Evolutionary conservation across 2,113 vertebrate species (phyloP), one percentile per base, ranked within the genome.

Genomic region (Onychostoma macrolepis): DNA sequence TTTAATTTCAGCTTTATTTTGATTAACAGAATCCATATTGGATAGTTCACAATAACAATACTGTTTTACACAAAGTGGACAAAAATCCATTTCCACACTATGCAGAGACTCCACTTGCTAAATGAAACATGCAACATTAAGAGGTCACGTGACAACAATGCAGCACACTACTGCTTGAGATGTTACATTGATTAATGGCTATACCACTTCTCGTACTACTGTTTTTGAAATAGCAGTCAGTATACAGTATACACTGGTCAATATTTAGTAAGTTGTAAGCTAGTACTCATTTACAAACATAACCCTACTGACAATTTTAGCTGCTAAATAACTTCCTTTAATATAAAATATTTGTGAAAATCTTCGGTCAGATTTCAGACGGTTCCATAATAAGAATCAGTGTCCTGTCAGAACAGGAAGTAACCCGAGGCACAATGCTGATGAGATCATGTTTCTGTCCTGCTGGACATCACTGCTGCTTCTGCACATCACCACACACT

Each of bases 391-490:
- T 12, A 83, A 69, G 43, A 85, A 50, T 1, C 17, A 15, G 26
- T 45, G 7, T 53, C 48, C 33, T 61, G 72, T 69, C 82, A 63
- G 10, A 88, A 28, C 0, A 71, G 56, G 61, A 82, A 43, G 48
- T 48, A 75, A 56, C 28, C 43, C 2, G 9, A 71, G 83, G 33
- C 30, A n/a, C 17, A 33, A 80, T 13, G 30, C 10, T 53, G 19
- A 82, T 69, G 30, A 63, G 58, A 85, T 83, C 43, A 71, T 83
- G 43, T 71, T 69, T 36, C 80, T 45, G 58, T 67, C n/a, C 80
- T 1, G 2, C 38, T 81, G 58, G 36, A 65, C 24, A 9, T 63
- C 33, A 26, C 78, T 61, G 36, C 36, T 26, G 56, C 24, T 43
- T 81, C 56, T 65, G 79, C 79, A 65, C 58, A 81, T 80, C 78